Conservation (phyloP, 2,113 vertebrate species). For the Amazona guildingii region DNA sequence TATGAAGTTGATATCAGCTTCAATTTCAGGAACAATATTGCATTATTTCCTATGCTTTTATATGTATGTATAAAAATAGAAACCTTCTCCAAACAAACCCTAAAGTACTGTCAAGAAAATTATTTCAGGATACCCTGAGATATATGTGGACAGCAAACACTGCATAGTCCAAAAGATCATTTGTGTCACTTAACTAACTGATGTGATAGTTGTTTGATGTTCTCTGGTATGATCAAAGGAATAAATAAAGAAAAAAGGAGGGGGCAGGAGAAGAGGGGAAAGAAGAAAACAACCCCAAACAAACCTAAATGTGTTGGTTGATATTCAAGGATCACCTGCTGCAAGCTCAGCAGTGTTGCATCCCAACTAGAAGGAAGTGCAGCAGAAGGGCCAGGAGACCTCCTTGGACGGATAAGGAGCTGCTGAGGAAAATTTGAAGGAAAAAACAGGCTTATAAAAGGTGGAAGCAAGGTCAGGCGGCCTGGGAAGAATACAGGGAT, state of each 20-base stretch:
- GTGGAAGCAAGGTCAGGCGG: too few relatives aligned
- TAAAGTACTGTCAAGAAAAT: neutral
- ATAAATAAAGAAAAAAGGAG: neutral
- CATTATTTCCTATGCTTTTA: neutral
- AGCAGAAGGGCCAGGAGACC: too few relatives aligned
- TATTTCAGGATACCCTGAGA: neutral
- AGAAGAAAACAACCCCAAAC: neutral
- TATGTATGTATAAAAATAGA: neutral
- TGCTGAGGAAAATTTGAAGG: too few relatives aligned
- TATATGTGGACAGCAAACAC: neutral
- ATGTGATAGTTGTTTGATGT: neutral
- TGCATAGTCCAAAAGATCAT: neutral
- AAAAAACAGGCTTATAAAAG: too few relatives aligned
- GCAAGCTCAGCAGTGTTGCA: too few relatives aligned
- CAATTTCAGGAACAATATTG: neutral
- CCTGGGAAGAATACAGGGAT: too few relatives aligned
- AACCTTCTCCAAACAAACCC: slow-evolving; percentile 4
- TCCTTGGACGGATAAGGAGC: too few relatives aligned
- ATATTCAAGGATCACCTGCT: too few relatives aligned
- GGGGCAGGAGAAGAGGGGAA: too few relatives aligned
- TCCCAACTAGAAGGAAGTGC: too few relatives aligned
- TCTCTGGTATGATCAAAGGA: neutral
- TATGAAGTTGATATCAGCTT: neutral
- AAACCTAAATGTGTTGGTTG: neutral
- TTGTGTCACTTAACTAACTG: neutral